Percentiles rank a stretch among this genome's conserved stretches.
These are phyloP conservation scores for Otus scops DNA, from an alignment of 2,797 vertebrate genomes.

Conservation along the genomic window DNA sequence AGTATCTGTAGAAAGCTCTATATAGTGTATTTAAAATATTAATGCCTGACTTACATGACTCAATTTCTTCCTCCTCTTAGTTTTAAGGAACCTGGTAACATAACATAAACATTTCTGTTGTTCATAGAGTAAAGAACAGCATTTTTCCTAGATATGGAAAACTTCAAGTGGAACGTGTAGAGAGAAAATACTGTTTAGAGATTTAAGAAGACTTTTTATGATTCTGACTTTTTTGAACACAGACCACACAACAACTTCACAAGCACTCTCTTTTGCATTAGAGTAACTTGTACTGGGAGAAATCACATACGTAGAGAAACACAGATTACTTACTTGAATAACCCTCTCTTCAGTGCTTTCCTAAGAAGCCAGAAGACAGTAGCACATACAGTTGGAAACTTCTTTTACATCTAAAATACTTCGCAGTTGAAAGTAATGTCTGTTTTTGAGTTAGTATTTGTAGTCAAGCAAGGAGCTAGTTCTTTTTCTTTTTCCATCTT, in stretches of 20 bases:
- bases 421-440: neutral
- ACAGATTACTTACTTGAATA: neutral
- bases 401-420: neutral
- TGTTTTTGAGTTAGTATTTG: neutral
- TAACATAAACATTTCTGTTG: neutral
- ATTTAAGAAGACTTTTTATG: neutral
- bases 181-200: neutral
- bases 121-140: neutral
- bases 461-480: neutral
- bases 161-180: neutral
- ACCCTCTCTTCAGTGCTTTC: neutral
- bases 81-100: neutral
- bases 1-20: neutral
- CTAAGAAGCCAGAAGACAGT: neutral
- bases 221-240: neutral
- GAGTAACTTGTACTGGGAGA: neutral
- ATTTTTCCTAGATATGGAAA: neutral
- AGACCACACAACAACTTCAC: neutral
- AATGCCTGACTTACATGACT: neutral
- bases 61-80: neutral
- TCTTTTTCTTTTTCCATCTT: neutral
- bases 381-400: neutral
- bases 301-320: neutral
- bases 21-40: neutral
- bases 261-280: neutral